Evolutionary conservation across 2,888 invertebrate genomes (phyloP), one percentile per base, ranked within the genome.

Genomic region (Crepidodera aurea): DNA sequence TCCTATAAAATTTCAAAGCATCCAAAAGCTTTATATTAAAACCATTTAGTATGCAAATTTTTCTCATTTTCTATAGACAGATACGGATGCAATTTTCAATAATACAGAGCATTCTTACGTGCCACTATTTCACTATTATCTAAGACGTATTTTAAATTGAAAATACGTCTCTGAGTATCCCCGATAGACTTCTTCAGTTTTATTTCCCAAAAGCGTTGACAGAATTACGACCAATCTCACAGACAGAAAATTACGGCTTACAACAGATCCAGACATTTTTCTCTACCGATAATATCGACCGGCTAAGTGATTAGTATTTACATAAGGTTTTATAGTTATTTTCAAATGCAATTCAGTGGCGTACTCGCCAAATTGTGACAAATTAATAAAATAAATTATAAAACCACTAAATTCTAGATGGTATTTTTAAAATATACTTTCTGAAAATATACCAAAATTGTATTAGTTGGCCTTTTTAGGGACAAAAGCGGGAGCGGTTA

Each of bases 161-260:
- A 46, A 46, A 46, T 46, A 46, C 46, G 16, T 6, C 34, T 51
- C 51, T 51, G 32, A 34, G 18, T 37, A 19, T 37, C 25, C 19
- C 25, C 25, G 12, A 19, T 39, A 13, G 39, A 51, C 10, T 51
- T 39, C 13, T 51, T 51, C 1, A 25, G 27, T 54, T n/a, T 40
- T 40, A 62, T 65, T 55, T 51, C 56, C 10, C 56, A 18, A 19
- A 34, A 19, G 55, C 61, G 58, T 55, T 65, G 65, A 65, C 53
- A 55, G 65, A 65, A 54, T 58, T 61, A 65, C 42, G 46, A 51
- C 54, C 37, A 6, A 25, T 51, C 32, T 46, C 22, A 34, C 22
- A 39, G 50, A 55, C 54, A 22, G 58, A 65, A 62, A 65, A 62
- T 62, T 61, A 61, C 55, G 32, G 13, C 39, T 22, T 29, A 40